A percentile compares a stretch with the other conserved stretches of the same genome.
Evolutionary conservation across 2,888 invertebrate species (phyloP).

Genomic region (Oscheius sp.): DNA sequence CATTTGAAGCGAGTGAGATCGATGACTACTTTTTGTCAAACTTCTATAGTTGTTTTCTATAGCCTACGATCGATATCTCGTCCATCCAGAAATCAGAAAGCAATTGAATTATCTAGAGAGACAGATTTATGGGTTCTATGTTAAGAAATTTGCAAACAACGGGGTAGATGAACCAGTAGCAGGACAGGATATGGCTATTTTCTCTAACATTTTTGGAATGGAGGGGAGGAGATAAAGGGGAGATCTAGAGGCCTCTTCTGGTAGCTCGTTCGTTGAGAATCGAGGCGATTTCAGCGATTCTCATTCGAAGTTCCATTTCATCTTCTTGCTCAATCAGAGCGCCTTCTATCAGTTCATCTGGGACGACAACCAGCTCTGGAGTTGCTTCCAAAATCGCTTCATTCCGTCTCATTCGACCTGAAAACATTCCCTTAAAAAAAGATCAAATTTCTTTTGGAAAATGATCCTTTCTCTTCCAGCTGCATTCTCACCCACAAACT

Average conservation of each 20-base stretch:
- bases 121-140: not conserved
- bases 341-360: conserved; percentile 47
- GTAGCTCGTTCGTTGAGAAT: conserved; percentile 56
- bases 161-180: not conserved
- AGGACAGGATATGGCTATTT: conserved; percentile 14
- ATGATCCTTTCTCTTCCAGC: not conserved
- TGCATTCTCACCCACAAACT: not conserved
- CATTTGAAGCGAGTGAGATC: not conserved
- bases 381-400: not conserved
- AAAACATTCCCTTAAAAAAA: not conserved
- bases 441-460: not conserved
- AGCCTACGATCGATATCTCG: too few relatives aligned
- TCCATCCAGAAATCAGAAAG: not conserved
- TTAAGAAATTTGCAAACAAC: not conserved
- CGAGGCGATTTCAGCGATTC: conserved; percentile 57
- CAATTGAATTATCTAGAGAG: not conserved
- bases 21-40: not conserved
- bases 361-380: conserved; percentile 37
- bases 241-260: conserved; percentile 28
- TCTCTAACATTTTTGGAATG: not conserved
- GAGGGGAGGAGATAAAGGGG: not conserved
- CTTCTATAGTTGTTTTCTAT: not conserved
- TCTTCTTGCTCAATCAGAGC: conserved; percentile 36
- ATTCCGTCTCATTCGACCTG: conserved; percentile 15
- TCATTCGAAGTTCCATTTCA: conserved; percentile 48